Base-by-base conservation (phyloP, 2,888 invertebrate species). In the Sylvicola fuscatus region DNA sequence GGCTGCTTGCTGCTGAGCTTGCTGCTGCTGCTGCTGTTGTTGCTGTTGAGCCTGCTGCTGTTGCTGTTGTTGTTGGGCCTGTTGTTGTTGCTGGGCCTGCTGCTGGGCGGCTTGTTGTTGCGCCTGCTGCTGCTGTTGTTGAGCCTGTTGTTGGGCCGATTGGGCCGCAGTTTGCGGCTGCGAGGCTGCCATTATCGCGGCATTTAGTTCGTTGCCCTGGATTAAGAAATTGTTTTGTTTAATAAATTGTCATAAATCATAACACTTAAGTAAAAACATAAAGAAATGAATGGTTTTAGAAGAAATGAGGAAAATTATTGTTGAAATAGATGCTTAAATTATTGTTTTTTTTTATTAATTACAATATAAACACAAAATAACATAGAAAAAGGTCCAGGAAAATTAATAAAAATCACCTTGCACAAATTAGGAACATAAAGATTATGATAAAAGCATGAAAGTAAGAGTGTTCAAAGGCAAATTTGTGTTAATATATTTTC, bases 111-210 rank as follows among this genome's bases (percentile, higher is more conserved):
- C 43, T 11, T 42, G 43, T 17, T 43, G 43, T 32, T 35, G 42
- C 33, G n/a, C 36, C 32, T 32, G 35, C 5, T 28, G 37, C 11
- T 33, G 33, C 3, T 27, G 16, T 21, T 35, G 36, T 8, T 36
- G 37, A 11, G 13, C 27, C 15, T 17, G 15, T 10, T 15, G 10
- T n/a, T 15, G 15, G 3, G 15, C 6, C 15, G 17, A 16, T 15
- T 29, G 32, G 11, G 32, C 40, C 11, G 34, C 37, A 6, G 29
- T 13, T 38, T 41, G 43, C 13, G 44, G 46, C 37, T 45, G 45
- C n/a, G 46, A 44, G 14, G 45, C 43, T 27, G 44, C 43, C 39
- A 46, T 41, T 32, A 46, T 45, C n/a, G 46, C 46, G 16, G 45
- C 45, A 41, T 46, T 45, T 21, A 46, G 39, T 39, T 46, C 45